Conservation (phyloP, 2,797 vertebrate genomes). For the Orestias chungarensis region DNA sequence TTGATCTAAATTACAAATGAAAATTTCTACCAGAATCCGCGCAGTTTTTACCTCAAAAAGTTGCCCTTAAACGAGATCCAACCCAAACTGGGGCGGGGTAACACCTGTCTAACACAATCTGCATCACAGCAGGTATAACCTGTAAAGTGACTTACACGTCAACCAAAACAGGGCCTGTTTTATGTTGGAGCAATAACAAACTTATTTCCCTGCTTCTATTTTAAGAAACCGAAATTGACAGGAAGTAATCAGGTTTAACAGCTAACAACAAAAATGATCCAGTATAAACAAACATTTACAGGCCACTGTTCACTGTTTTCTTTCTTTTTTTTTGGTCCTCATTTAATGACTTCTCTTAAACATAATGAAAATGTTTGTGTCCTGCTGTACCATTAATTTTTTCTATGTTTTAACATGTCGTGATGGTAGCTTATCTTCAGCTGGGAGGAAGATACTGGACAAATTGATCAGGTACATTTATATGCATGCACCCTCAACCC, state of each 20-base stretch:
- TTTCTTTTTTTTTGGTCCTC: too few species aligned
- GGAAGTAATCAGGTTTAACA: background rate
- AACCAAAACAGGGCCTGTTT: background rate
- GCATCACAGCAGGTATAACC: background rate
- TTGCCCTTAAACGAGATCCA: background rate
- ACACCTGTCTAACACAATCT: background rate
- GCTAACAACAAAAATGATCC: too few species aligned
- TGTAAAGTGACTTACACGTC: background rate
- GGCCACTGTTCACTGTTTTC: too few species aligned
- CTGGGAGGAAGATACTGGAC: too few species aligned
- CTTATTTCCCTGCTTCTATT: background rate
- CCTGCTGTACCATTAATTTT: background rate
- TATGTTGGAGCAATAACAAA: background rate
- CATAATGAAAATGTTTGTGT: background rate
- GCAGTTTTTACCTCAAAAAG: background rate
- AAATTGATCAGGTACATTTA: too few species aligned
- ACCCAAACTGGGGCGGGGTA: background rate
- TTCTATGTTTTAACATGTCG: too few species aligned
- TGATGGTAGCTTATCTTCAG: too few species aligned
- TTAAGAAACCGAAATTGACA: background rate
- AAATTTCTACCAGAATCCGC: background rate
- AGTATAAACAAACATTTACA: too few species aligned
- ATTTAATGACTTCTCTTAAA: too few species aligned
- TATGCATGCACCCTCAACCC: too few species aligned
- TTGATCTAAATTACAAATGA: too few species aligned